Evolutionary conservation across 2,888 invertebrate species (phyloP), one percentile per base, ranked within the genome.

Genomic region (Drosophila neonasuta): DNA sequence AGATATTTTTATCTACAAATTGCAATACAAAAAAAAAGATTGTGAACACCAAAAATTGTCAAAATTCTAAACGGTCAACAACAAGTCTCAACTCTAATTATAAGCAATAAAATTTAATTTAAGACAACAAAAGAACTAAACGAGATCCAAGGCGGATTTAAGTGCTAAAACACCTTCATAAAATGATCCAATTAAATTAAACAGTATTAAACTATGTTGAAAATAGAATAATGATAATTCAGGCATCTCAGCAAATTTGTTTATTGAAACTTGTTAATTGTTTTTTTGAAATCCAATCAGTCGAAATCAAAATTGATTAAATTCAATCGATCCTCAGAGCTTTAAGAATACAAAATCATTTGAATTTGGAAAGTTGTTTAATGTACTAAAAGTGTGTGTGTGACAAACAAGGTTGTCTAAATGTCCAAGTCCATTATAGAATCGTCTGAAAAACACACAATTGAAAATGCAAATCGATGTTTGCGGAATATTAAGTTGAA

Each of bases 351-450:
- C 42, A 46, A 57, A 46, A 48, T 15, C 32, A 57, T 51, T 45
- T 63, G 15, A 48, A 54, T 69, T 83, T 68, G 62, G 77, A 80
- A 80, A 80, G 80, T 73, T 68, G 78, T 71, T 76, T 61, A 34
- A 42, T 29, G 20, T 20, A 20, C 20, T 20, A 20, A 0, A 39
- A 20, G 4, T 32, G 9, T 10, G 17, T 42, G 7, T 13, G 29
- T 52, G 51, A 20, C 15, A 32, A 58, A 20, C 70, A 72, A 69
- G 69, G 52, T 69, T 48, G 30, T 20, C 39, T 44, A 9, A 32
- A 20, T 41, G 36, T 15, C 39, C 15, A 13, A 58, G 60, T 66
- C 62, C 39, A 69, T 59, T 68, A 54, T 67, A 69, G 62, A 78
- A 70, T 68, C 50, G 9, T 29, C 45, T 50, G 65, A 61, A 54